Evolutionary conservation across 2,113 vertebrate genomes (phyloP), one percentile per base, ranked within the genome.

Genomic region (Sylvilagus bachmani): DNA sequence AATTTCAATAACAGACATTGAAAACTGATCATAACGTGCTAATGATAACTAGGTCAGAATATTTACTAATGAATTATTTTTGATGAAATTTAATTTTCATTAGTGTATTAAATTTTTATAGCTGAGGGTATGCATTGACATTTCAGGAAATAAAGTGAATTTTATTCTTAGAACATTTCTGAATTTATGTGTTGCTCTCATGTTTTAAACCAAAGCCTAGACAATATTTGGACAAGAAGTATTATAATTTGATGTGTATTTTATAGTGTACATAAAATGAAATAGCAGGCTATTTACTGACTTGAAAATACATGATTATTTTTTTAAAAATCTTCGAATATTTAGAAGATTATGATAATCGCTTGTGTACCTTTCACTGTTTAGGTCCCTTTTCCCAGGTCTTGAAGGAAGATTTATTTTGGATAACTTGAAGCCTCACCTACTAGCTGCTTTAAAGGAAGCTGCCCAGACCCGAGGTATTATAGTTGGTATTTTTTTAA

Each of bases 401-500:
- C 98, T 99, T 93, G 99, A 99, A 97, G 98, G 99, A 98, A 99
- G 98, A 93, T 98, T 99, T 95, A 92, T 99, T 89, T 98, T 99
- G 97, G 99, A 99, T 91, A 98, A 98, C 96, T 98, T 99, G 96
- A 98, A 99, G 86, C 98, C 99, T 85, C 98, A 98, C 80, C 97
- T 99, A 90, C 97, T 99, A 97, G 97, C 98, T 98, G 98, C 98
- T 98, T 98, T 99, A 97, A 99, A 99, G 97, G 99, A 99, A 98
- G 99, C 99, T 83, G 98, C 99, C 80, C 99, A 99, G 98, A 99
- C 98, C 95, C 98, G 99, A 99, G 99, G 99, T 99, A 99, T 98
- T 91, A 62, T 55, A n/a, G 19, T 93, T 83, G 61, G 90, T 44
- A 78, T 10, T 79, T 82, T 55, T 89, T 61, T 13, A 89, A 31